Evolutionary conservation across 2,888 invertebrate genomes (phyloP).

Genomic region (Parthenolecanium corni): DNA sequence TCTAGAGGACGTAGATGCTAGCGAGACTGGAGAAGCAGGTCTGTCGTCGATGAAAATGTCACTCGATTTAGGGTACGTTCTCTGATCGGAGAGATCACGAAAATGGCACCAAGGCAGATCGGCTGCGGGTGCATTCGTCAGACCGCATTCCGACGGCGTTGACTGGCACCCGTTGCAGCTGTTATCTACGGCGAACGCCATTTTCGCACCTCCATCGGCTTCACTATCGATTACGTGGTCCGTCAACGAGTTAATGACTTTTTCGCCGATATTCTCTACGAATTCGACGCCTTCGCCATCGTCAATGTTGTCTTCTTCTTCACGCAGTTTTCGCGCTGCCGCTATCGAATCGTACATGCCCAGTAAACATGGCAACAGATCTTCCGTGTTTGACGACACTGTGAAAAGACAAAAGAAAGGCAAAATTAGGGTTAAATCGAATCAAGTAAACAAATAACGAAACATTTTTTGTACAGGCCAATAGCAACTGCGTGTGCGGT

Average conservation of each 20-base stretch:
- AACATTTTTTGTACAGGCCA: background rate
- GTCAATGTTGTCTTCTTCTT: background rate
- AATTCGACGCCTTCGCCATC: background rate
- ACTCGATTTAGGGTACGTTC: background rate
- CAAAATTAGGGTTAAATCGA: too few relatives aligned
- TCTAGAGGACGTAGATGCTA: conserved; percentile 1
- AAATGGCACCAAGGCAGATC: background rate
- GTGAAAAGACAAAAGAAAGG: background rate
- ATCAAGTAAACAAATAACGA: background rate
- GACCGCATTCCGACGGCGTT: background rate
- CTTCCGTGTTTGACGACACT: conserved; percentile 38
- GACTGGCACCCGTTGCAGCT: background rate
- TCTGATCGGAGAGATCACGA: background rate
- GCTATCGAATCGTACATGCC: conserved; percentile 74
- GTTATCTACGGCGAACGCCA: background rate
- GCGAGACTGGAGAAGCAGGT: conserved; percentile 2
- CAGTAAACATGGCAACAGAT: conserved; percentile 72
- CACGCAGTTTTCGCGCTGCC: conserved; percentile 30
- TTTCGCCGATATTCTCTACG: too few relatives aligned
- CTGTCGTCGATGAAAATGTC: background rate
- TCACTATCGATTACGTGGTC: background rate
- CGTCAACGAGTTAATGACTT: background rate
- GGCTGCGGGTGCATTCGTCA: background rate
- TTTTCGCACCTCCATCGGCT: background rate
- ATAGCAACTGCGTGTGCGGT: background rate